Evolutionary conservation across 2,797 vertebrate genomes (phyloP), one percentile per base, ranked within the genome.

Genomic region (Phrynocephalus vlangalii): DNA sequence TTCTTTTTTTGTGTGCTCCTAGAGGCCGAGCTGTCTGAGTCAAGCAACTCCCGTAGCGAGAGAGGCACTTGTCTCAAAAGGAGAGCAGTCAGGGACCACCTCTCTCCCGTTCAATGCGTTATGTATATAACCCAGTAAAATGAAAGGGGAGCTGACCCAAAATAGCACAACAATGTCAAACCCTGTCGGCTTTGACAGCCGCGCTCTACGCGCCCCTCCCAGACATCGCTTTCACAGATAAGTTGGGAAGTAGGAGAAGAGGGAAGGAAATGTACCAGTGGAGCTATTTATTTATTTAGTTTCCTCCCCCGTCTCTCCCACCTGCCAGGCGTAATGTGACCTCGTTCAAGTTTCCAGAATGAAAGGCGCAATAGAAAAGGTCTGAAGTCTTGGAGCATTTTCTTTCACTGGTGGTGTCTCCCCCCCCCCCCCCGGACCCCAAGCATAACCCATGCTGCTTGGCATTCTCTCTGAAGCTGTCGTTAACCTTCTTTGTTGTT

Each of bases 311-410:
- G n/a, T 33, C 33, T 30, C 68, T 16, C 28, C 0, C 22, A 7
- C n/a, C 70, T 72, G 11, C 10, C 1, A 70, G 3, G n/a, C 3
- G 9, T 67, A 56, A 91, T 26, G 26, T 33, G 33, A 50, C 68
- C 13, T 52, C 0, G 87, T 68, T 86, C 86, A 56, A 91, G 33
- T 92, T 88, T 91, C 83, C 84, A 83, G 88, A 48, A 6, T 83
- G 60, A 0, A 44, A 33, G 33, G 75, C 30, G 84, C 90, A 90
- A 91, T 94, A 92, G 91, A 56, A 90, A 76, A 75, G 13, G 3
- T 87, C 73, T 67, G 82, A 72, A 86, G 63, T 83, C 8, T 79
- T 0, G n/a, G 92, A 95, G 95, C 92, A 88, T 87, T 93, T 86
- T 78, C 82, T 87, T 90, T 67, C 50, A 80, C 18, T 0, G 5